Evolutionary conservation across 2,888 invertebrate species (phyloP).

Genomic region (Epistrophe eligans): DNA sequence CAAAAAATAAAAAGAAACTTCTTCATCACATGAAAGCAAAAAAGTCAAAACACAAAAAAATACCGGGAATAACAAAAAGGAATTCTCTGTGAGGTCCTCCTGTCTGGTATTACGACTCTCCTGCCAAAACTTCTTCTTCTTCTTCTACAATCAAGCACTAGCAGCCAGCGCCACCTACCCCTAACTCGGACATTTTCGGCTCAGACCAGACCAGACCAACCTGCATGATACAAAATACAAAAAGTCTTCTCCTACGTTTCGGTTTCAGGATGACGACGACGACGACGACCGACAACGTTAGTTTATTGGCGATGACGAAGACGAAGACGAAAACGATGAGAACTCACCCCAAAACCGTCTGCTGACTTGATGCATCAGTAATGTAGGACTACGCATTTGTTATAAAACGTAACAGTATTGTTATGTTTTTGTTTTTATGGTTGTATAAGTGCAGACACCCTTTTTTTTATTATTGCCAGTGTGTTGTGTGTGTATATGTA

Average conservation of each 20-base stretch:
- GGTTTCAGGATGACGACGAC: constrained; percentile 38
- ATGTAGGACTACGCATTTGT: constrained; percentile 74
- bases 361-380: constrained; percentile 76
- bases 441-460: constrained; percentile 55
- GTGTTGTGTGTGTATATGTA: constrained; percentile 21
- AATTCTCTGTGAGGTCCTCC: constrained; percentile 66
- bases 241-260: constrained; percentile 29
- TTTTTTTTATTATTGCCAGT: background rate
- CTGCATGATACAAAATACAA: constrained; percentile 38
- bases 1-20: constrained; percentile 1
- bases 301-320: constrained; percentile 28
- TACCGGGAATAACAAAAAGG: constrained; percentile 43
- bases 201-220: constrained; percentile 17
- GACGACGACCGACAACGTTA: background rate
- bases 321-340: constrained; percentile 34
- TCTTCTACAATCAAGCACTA: constrained; percentile 33
- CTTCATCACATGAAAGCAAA: constrained; percentile 25
- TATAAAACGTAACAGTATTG: constrained; percentile 73
- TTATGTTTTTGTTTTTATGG: constrained; percentile 39
- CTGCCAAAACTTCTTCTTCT: constrained; percentile 69
- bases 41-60: constrained; percentile 39
- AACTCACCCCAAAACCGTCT: constrained; percentile 67
- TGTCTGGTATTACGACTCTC: constrained; percentile 70
- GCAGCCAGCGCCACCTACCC: constrained; percentile 34
- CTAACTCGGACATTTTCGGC: constrained; percentile 2